phyloP scores from a whole-genome alignment of 2,113 vertebrate species.

The Archocentrus centrarchus region DNA sequence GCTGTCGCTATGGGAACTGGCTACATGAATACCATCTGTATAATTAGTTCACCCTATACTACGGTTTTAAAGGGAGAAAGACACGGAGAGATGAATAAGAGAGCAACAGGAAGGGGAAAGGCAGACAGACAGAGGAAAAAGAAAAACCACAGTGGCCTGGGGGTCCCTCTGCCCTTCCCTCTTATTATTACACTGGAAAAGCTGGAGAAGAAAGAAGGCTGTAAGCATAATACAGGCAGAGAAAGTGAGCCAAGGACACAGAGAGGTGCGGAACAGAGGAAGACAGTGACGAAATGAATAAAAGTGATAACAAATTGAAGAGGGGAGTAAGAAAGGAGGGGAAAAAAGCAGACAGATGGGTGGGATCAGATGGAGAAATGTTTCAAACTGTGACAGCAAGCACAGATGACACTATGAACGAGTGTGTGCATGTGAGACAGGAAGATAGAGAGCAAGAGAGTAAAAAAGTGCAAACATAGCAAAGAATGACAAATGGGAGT shows the following conservation, averaged over 20 bases:
- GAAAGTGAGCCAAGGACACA: conserved; percentile 17
- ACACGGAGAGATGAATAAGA: conserved; percentile 33
- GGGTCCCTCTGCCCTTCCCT: conserved; percentile 26
- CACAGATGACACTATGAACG: conserved; percentile 15
- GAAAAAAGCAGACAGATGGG: neutral
- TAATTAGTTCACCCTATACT: conserved; percentile 43
- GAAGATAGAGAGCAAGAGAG: neutral
- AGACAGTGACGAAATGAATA: neutral
- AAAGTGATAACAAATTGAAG: neutral
- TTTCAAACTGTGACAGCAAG: conserved; percentile 3
- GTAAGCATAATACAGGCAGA: neutral
- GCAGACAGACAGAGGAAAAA: neutral
- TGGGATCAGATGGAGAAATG: conserved; percentile 5
- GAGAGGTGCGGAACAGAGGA: neutral
- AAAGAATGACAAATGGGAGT: conserved; percentile 27
- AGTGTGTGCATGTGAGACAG: conserved; percentile 10
- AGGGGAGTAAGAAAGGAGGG: neutral
- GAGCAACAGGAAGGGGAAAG: conserved; percentile 9
- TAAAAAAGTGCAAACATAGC: conserved; percentile 19
- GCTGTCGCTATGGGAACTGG: conserved; percentile 69
- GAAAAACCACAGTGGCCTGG: neutral
- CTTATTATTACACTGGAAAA: conserved; percentile 23
- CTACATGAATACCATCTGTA: conserved; percentile 57
- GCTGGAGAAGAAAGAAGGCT: neutral
- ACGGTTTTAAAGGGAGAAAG: conserved; percentile 31